A percentile compares a stretch with the other conserved stretches of the same genome.
Conservation (phyloP, 2,113 vertebrate genomes). For the Hyperopisus bebe region DNA sequence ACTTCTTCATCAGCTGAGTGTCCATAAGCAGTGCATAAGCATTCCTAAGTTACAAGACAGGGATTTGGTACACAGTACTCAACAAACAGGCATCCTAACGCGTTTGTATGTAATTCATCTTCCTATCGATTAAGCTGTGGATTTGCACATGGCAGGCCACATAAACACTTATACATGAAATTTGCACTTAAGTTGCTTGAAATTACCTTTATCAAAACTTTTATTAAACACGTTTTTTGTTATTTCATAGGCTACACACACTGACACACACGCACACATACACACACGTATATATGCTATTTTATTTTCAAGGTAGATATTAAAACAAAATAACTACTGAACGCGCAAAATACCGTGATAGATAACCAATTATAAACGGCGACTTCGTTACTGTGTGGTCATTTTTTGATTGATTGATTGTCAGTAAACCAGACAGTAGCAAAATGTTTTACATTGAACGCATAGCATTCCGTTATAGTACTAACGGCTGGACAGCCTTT, state of each 20-base stretch:
- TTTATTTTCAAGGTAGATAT: neutral
- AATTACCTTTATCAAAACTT: neutral
- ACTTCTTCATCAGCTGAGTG: neutral
- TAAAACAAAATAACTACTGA: neutral
- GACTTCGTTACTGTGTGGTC: neutral
- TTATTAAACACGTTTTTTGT: neutral
- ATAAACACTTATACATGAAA: neutral
- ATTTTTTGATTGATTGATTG: neutral
- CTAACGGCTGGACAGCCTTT: neutral
- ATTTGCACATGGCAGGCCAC: neutral
- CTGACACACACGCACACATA: neutral
- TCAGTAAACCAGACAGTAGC: neutral
- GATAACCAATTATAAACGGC: neutral
- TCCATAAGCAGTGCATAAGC: neutral
- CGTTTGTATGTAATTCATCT: neutral
- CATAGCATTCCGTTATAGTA: neutral
- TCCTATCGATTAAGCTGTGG: neutral
- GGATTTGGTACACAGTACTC: neutral
- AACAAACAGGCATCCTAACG: neutral
- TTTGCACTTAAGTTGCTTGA: neutral
- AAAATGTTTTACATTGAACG: neutral
- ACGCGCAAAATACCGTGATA: neutral
- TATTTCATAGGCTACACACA: neutral
- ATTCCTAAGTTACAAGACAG: neutral
- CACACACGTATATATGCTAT: neutral